Conservation (phyloP, 1,140 invertebrate species). For the Danaus plexippus region DNA sequence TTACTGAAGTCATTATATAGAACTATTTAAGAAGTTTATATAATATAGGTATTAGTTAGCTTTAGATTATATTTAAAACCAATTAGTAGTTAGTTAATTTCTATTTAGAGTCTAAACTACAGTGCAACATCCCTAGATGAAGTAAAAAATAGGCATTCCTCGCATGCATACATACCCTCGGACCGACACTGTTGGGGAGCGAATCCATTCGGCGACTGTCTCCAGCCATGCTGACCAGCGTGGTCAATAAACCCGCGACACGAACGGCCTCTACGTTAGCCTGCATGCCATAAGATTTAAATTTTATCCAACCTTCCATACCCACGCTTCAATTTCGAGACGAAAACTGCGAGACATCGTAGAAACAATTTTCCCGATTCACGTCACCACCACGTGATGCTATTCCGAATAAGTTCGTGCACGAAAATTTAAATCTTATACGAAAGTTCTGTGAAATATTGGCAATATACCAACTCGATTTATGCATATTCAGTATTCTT, state of each 20-base stretch:
- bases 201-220: slow-evolving; percentile 67
- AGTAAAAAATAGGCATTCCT: slow-evolving; percentile 14
- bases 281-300: slow-evolving; percentile 70
- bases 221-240: slow-evolving; percentile 81
- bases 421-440: slow-evolving; percentile 67
- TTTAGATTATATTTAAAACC: too few relatives aligned
- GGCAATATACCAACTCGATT: slow-evolving; percentile 20
- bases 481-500: slow-evolving; percentile 13
- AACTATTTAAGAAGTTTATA: too few relatives aligned
- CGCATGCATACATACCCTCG: slow-evolving; percentile 61
- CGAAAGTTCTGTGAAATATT: slow-evolving; percentile 20
- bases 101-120: slow-evolving; percentile 9
- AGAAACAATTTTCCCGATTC: slow-evolving; percentile 15
- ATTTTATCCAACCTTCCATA: slow-evolving; percentile 47
- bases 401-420: slow-evolving; percentile 20
- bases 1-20: not conserved
- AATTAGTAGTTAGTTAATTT: too few relatives aligned
- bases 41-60: too few relatives aligned
- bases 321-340: slow-evolving; percentile 23
- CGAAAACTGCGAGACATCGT: slow-evolving; percentile 5
- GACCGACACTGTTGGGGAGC: slow-evolving; percentile 65
- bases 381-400: slow-evolving; percentile 15
- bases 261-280: slow-evolving; percentile 79
- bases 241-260: slow-evolving; percentile 81
- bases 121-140: slow-evolving; percentile 13